Evolutionary conservation across 2,888 invertebrate species (phyloP).

Genomic region (Heliconius hortense): DNA sequence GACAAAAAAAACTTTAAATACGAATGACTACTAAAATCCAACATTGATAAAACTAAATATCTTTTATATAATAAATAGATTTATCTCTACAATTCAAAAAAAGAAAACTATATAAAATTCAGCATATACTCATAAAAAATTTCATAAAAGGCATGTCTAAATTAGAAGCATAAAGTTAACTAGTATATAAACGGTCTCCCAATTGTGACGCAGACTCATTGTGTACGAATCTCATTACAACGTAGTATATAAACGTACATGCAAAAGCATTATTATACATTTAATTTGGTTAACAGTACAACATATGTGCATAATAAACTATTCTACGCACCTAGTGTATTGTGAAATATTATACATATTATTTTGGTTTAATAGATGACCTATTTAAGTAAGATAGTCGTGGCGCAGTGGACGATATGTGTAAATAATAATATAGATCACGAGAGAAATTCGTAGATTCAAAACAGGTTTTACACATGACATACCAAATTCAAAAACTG

Average conservation of each 20-base stretch:
- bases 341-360: not conserved
- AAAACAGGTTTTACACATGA: not conserved
- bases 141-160: slow-evolving; percentile 14
- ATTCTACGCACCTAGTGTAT: not conserved
- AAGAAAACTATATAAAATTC: not conserved
- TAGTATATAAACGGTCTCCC: slow-evolving; percentile 3
- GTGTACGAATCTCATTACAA: slow-evolving; percentile 25
- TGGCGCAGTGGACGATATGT: not conserved
- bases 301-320: not conserved
- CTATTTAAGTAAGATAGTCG: not conserved
- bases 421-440: not conserved
- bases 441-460: not conserved
- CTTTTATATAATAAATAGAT: not conserved
- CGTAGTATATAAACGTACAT: not conserved
- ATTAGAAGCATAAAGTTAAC: slow-evolving; percentile 7
- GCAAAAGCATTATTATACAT: slow-evolving; percentile 11
- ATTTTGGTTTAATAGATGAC: not conserved
- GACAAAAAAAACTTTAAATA: too few relatives aligned
- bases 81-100: not conserved
- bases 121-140: not conserved
- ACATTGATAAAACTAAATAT: too few relatives aligned
- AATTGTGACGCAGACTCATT: slow-evolving; percentile 20
- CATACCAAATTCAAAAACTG: too few relatives aligned
- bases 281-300: slow-evolving; percentile 22
- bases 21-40: too few relatives aligned